phyloP scores from a whole-genome alignment of 2,113 vertebrate genomes.

The Pelobates fuscus region DNA sequence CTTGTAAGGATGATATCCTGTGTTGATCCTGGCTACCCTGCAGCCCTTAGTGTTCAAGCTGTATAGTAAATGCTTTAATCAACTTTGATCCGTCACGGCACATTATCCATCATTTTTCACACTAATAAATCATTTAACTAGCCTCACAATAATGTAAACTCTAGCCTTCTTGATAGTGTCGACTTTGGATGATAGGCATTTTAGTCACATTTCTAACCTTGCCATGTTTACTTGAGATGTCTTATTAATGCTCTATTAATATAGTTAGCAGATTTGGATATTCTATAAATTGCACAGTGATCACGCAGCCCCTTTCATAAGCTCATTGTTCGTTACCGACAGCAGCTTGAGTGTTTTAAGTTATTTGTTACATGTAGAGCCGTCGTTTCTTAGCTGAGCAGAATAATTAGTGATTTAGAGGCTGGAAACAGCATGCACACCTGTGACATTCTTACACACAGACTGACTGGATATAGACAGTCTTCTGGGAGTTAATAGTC shows the following conservation, averaged over 20 bases:
- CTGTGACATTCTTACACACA: conserved; percentile 29
- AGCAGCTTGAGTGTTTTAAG: conserved; percentile 33
- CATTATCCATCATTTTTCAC: too few species aligned
- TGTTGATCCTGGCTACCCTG: too few species aligned
- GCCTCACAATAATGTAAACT: too few species aligned
- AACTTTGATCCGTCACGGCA: too few species aligned
- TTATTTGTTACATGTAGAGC: background rate
- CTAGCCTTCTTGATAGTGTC: too few species aligned
- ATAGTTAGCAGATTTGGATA: background rate
- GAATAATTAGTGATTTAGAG: conserved; percentile 25
- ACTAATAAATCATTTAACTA: too few species aligned
- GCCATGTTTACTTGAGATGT: too few species aligned
- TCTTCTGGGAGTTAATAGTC: conserved; percentile 24
- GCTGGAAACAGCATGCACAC: conserved; percentile 4
- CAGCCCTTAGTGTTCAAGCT: too few species aligned
- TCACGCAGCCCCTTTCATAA: background rate
- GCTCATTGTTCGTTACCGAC: conserved; percentile 37
- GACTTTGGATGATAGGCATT: too few species aligned
- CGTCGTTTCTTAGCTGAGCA: conserved; percentile 29
- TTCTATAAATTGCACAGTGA: background rate
- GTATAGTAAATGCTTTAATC: too few species aligned
- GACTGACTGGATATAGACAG: conserved; percentile 1
- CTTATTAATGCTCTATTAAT: conserved; percentile 3
- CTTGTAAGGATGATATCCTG: too few species aligned
- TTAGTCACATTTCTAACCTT: too few species aligned